Evolutionary conservation across 2,113 vertebrate species (phyloP).

Genomic region (Pongo abelii): DNA sequence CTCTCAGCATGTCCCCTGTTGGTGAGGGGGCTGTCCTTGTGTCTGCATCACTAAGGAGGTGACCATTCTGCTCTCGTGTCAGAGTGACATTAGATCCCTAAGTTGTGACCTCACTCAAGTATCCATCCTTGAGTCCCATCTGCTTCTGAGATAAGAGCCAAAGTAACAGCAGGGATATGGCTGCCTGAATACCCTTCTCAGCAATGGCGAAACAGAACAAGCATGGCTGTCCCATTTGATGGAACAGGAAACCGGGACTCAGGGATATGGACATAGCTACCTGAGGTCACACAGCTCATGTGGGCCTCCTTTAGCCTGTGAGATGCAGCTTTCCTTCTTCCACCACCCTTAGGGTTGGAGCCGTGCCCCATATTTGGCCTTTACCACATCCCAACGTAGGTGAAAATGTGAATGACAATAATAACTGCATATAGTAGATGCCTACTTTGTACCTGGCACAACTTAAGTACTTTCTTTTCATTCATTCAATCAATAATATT

Average conservation of each 20-base stretch:
- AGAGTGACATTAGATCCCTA: constrained; percentile 60
- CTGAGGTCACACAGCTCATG: not conserved
- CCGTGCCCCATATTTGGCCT: not conserved
- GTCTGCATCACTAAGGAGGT: constrained; percentile 23
- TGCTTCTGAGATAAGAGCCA: constrained; percentile 36
- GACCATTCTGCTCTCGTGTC: constrained; percentile 48
- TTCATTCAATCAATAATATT: not conserved
- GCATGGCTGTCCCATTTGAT: not conserved
- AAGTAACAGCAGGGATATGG: constrained; percentile 20
- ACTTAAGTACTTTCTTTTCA: not conserved
- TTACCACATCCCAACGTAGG: accelerated
- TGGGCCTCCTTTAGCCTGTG: not conserved
- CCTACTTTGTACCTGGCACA: not conserved
- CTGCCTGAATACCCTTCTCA: not conserved
- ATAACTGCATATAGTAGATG: too few relatives aligned
- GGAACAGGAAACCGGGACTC: not conserved
- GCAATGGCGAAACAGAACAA: not conserved
- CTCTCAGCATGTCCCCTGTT: not conserved
- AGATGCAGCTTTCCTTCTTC: not conserved
- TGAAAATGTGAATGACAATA: not conserved
- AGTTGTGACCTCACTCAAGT: constrained; percentile 19
- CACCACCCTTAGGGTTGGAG: not conserved
- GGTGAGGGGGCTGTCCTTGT: constrained; percentile 29
- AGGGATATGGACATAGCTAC: not conserved
- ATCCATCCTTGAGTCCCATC: constrained; percentile 65